Conservation (phyloP, 1,140 invertebrate genomes). For the Tribolium madens region DNA sequence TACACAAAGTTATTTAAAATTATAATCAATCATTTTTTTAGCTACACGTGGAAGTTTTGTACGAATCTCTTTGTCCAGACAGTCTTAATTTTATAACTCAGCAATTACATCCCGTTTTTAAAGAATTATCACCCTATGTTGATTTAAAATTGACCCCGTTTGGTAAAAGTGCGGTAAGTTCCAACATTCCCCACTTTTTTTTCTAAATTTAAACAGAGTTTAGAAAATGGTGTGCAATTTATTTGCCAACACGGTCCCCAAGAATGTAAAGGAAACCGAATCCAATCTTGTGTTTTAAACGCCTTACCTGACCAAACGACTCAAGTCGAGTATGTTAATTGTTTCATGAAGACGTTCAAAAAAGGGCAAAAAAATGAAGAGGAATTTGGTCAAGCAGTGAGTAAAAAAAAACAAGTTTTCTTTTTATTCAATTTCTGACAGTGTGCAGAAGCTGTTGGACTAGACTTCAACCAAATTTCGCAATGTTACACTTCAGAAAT, state of each 20-base stretch:
- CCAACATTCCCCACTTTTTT: not conserved
- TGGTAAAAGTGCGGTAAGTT: slow-evolving; percentile 79
- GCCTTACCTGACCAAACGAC: slow-evolving; percentile 50
- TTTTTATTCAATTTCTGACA: slow-evolving; percentile 55
- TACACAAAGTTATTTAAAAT: not conserved
- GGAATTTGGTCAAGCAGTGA: slow-evolving; percentile 57
- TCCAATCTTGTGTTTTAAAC: slow-evolving; percentile 60
- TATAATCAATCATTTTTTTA: slow-evolving; percentile 45
- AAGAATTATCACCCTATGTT: slow-evolving; percentile 67
- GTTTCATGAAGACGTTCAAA: slow-evolving; percentile 59
- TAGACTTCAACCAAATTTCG: slow-evolving; percentile 63
- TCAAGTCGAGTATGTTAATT: slow-evolving; percentile 60
- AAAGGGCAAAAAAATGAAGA: slow-evolving; percentile 40
- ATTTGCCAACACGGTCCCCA: slow-evolving; percentile 61
- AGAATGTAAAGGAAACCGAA: slow-evolving; percentile 60
- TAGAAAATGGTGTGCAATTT: slow-evolving; percentile 55
- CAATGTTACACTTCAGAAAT: slow-evolving; percentile 66
- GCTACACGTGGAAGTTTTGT: slow-evolving; percentile 72
- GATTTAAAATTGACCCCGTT: slow-evolving; percentile 76
- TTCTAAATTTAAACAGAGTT: slow-evolving; percentile 52
- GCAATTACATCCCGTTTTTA: slow-evolving; percentile 69
- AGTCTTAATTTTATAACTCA: slow-evolving; percentile 76
- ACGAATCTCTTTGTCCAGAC: slow-evolving; percentile 85
- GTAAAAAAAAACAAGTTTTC: not conserved
- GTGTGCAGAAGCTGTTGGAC: slow-evolving; percentile 67